Percentiles rank a stretch among this genome's conserved stretches.
phyloP scores from a whole-genome alignment of 2,797 vertebrate genomes.

The Rhinophrynus dorsalis region DNA sequence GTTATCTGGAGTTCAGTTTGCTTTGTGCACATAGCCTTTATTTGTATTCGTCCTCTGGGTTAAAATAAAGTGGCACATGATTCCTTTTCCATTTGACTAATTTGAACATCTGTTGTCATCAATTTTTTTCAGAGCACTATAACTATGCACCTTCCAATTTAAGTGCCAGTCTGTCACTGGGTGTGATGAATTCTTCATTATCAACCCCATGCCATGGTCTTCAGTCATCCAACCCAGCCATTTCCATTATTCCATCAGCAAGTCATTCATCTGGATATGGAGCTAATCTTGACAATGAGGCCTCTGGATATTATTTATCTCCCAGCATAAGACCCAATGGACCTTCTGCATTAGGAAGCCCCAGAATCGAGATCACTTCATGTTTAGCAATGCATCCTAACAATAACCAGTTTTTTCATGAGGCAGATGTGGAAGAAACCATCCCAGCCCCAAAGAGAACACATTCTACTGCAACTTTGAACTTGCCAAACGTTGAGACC shows the following conservation, averaged over 20 bases:
- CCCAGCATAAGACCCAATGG: constrained; percentile 78
- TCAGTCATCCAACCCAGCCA: constrained; percentile 75
- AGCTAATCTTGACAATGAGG: constrained; percentile 70
- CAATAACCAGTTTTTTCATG: constrained; percentile 81
- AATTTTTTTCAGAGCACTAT: constrained; percentile 82
- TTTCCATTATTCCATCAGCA: constrained; percentile 74
- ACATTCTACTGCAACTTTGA: constrained; percentile 86
- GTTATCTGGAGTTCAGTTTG: too few species aligned
- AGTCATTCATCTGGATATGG: constrained; percentile 77
- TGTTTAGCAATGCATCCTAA: constrained; percentile 76
- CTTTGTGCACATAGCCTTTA: too few species aligned
- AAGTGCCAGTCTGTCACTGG: constrained; percentile 77
- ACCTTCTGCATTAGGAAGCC: constrained; percentile 86
- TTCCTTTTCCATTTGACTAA: constrained; percentile 28
- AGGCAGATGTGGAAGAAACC: constrained; percentile 77
- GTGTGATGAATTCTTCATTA: constrained; percentile 77
- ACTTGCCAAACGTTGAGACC: constrained; percentile 82
- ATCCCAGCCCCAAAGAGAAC: constrained; percentile 74
- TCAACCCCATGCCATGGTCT: constrained; percentile 85
- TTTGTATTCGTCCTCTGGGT: too few species aligned
- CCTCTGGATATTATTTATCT: constrained; percentile 75
- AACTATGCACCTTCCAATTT: constrained; percentile 77
- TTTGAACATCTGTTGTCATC: constrained; percentile 33
- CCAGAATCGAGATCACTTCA: constrained; percentile 94
- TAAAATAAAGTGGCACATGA: constrained; percentile 3